Conservation (phyloP, 2,888 invertebrate genomes). For the Epinotia ramella region DNA sequence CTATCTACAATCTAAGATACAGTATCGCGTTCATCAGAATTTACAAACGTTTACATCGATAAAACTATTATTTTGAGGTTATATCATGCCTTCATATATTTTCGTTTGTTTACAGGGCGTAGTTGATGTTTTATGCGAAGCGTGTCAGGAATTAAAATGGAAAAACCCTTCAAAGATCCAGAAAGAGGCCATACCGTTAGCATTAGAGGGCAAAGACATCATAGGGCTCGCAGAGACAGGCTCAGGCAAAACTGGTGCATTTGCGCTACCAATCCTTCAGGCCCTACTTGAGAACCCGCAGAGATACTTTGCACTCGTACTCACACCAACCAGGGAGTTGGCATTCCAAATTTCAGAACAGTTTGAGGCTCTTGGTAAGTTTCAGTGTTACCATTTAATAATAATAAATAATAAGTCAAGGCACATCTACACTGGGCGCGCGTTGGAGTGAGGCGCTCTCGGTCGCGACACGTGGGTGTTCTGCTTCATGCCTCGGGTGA, state of each 20-base stretch:
- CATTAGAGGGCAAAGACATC: conserved; percentile 92
- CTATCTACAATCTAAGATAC: not conserved
- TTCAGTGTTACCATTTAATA: not conserved
- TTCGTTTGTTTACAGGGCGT: conserved; percentile 88
- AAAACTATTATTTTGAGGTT: conserved; percentile 55
- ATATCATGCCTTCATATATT: conserved; percentile 50
- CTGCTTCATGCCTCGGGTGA: too few relatives aligned
- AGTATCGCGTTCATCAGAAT: not conserved
- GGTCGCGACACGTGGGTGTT: too few relatives aligned
- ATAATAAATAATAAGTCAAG: too few relatives aligned
- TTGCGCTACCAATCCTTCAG: conserved; percentile 98
- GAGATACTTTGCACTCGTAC: conserved; percentile 95
- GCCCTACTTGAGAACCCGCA: conserved; percentile 95
- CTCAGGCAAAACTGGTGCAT: conserved; percentile 99
- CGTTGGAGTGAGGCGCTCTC: too few relatives aligned
- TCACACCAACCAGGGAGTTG: conserved; percentile 98
- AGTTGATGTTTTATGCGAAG: conserved; percentile 95
- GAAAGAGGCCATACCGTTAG: conserved; percentile 95
- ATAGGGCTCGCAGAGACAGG: conserved; percentile 91
- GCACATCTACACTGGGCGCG: too few relatives aligned
- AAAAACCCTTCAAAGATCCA: conserved; percentile 97
- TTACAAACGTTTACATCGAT: not conserved
- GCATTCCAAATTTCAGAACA: conserved; percentile 99
- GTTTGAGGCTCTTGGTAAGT: conserved; percentile 96
- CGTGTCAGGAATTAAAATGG: conserved; percentile 97